Base-by-base conservation (phyloP, 2,888 invertebrate genomes). In the Danaus chrysippus region DNA sequence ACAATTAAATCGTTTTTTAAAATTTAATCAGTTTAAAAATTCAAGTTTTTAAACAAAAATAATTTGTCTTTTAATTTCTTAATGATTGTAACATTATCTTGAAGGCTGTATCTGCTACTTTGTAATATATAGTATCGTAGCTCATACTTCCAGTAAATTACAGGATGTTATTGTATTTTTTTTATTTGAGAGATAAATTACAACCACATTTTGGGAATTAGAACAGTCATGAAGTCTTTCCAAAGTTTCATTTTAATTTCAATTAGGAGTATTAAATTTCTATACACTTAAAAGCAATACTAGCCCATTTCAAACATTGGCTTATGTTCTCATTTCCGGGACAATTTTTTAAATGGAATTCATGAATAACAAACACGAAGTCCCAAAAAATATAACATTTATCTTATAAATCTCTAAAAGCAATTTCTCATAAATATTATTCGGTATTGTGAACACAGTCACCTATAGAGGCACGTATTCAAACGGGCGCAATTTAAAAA, bases 401-500 rank as follows among this genome's bases (percentile, higher is more conserved):
- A 52, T 44, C 56, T 41, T 19, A 57, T 44, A 54, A 69, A 62
- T 56, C 52, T 59, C 62, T 58, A 57, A 58, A 44, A 66, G 59
- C 61, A 62, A 59, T 62, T 46, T 43, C 58, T 65, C 62, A 65
- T 70, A 68, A 68, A 67, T 63, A 68, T 66, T 64, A 53, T 61
- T 63, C 44, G 63, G 58, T 56, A 63, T 61, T 64, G 67, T 69
- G 68, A 66, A 68, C 61, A 56, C 58, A 61, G 56, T 62, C 65
- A 53, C 44, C 56, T 57, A 68, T 64, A 63, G 62, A 68, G 82
- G 81, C 72, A 69, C 71, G 74, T 74, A 72, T 73, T 58, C 56
- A 59, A 63, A 75, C 74, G 77, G 76, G 77, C 79, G 79, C 73
- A 78, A 78, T 76, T 73, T 79, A 76, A 78, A 78, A 80, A 81